Evolutionary conservation across 1,140 invertebrate species (phyloP), one percentile per base, ranked within the genome.

Genomic region (Stratiolaelaps scimitus): DNA sequence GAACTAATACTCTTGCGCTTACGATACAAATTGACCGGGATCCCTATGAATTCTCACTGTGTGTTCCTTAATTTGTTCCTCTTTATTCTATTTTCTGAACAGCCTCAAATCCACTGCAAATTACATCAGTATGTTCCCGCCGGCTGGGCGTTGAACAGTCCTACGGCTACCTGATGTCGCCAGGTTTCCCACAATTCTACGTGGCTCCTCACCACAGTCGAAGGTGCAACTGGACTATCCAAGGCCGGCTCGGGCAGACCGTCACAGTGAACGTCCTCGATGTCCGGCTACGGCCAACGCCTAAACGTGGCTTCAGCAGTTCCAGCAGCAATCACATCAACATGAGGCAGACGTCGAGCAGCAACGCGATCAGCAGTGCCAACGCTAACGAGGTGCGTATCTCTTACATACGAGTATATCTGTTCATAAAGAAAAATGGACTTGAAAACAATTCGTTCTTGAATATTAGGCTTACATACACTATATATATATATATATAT

Each of bases 111-210:
- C 26, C 26, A 20, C 53, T 60, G 6, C 53, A 60, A 60, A 34
- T 60, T 23, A 60, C 53, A 15, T 60, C 53, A 23, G 53, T 60
- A 34, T 60, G 53, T 34, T 60, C 53, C 15, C 17, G 23, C 17
- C 53, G 53, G 13, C 53, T 60, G 26, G 53, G 53, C 26, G 53
- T 23, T 23, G 53, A 60, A 60, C 53, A 60, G 53, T 29, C 26
- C 10, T 60, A 60, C 23, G 53, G 53, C 53, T 60, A 60, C 26
- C 23, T 60, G 53, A 60, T 60, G 53, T 60, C 53, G 53, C 53
- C 53, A 2, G 53, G 53, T 26, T 60, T 29, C 53, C 53, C 53
- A 23, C n/a, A 60, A 60, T 60, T 60, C 53, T 60, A 60, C 20
- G 53, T 60, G 26, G 53, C 26, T 17, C 15, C 53, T 15, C 26